Conservation (phyloP, 2,888 invertebrate species). For the Doris montereyensis region DNA sequence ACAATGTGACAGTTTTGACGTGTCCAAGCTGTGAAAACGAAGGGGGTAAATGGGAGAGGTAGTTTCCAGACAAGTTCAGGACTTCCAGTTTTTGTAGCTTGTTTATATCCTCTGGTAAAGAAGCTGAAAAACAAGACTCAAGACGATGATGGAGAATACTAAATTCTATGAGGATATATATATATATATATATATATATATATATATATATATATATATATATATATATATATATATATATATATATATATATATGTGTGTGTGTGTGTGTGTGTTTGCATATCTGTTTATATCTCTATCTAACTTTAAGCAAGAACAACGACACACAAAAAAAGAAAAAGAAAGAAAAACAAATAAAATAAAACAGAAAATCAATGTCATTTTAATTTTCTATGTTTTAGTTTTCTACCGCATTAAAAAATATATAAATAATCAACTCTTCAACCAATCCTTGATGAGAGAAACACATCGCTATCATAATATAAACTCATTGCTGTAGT, state of each 20-base stretch:
- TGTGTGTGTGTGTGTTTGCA: too few relatives aligned
- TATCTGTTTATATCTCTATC: too few relatives aligned
- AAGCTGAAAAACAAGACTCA: slow-evolving; percentile 58
- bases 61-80: slow-evolving; percentile 73
- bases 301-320: too few relatives aligned
- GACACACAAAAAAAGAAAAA: too few relatives aligned
- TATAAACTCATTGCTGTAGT: too few relatives aligned
- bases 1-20: slow-evolving; percentile 72
- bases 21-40: slow-evolving; percentile 71
- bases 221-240: background rate
- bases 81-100: slow-evolving; percentile 75
- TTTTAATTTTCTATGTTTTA: too few relatives aligned
- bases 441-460: too few relatives aligned
- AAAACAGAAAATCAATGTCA: background rate
- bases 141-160: too few relatives aligned
- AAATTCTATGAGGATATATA: background rate
- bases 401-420: too few relatives aligned
- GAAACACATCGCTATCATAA: too few relatives aligned
- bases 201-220: background rate
- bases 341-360: background rate
- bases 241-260: slow-evolving; percentile 4
- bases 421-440: too few relatives aligned
- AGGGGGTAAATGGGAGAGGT: slow-evolving; percentile 72
- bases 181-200: background rate
- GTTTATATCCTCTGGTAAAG: slow-evolving; percentile 75